A percentile compares a stretch with the other conserved stretches of the same genome.
Evolutionary conservation across 1,140 invertebrate species (phyloP).

Genomic region (Nasonia vitripennis): DNA sequence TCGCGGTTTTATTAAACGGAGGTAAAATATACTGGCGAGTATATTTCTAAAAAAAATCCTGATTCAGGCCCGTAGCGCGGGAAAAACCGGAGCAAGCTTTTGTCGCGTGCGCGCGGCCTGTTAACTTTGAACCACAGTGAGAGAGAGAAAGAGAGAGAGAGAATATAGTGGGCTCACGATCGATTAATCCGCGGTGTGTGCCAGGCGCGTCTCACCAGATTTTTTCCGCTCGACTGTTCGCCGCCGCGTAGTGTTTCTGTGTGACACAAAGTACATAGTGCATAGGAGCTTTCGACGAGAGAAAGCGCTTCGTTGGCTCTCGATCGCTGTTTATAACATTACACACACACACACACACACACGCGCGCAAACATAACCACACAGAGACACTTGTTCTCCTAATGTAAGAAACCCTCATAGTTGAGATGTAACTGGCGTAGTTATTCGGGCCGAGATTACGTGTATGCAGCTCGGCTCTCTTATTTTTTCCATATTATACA

Average conservation of each 20-base stretch:
- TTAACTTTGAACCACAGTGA: constrained; percentile 34
- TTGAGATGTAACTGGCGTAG: constrained; percentile 69
- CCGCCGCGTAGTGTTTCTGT: neutral
- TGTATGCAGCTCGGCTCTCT: constrained; percentile 72
- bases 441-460: constrained; percentile 66
- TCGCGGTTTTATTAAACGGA: too few relatives aligned
- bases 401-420: constrained; percentile 61
- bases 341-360: neutral
- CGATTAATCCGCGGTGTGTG: constrained; percentile 40
- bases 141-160: too few relatives aligned
- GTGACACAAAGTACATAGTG: neutral
- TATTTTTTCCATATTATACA: neutral
- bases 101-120: constrained; percentile 2
- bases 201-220: constrained; percentile 39
- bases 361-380: neutral
- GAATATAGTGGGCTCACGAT: neutral
- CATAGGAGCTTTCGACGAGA: neutral
- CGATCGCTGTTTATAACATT: neutral
- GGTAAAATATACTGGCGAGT: neutral
- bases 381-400: constrained; percentile 53
- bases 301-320: neutral
- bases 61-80: neutral
- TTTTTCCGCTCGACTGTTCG: constrained; percentile 43
- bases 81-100: neutral
- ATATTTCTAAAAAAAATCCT: neutral